Conservation (phyloP, 2,113 vertebrate genomes). For the Brachionichthys hirsutus region DNA sequence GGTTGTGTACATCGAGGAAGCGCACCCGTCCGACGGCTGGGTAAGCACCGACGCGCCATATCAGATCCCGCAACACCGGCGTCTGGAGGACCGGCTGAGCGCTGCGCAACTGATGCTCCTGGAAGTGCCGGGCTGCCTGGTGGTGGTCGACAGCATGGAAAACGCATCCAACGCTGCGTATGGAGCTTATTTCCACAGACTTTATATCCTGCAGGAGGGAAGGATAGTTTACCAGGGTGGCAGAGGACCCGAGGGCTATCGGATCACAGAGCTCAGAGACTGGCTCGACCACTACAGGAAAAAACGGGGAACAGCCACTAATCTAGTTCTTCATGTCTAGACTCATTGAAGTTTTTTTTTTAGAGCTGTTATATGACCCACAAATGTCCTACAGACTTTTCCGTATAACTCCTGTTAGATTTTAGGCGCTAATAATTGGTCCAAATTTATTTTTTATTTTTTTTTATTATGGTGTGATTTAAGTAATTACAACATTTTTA, state of each 20-base stretch:
- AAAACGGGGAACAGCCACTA: slow-evolving; percentile 62
- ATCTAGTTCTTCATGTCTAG: slow-evolving; percentile 81
- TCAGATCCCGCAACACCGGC: slow-evolving; percentile 89
- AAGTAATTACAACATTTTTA: not conserved
- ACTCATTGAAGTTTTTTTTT: slow-evolving; percentile 8
- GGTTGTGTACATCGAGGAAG: slow-evolving; percentile 96
- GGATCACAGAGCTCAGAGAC: slow-evolving; percentile 89
- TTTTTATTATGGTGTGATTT: slow-evolving; percentile 28
- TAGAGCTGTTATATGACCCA: slow-evolving; percentile 50
- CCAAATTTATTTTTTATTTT: slow-evolving; percentile 53
- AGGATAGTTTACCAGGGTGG: slow-evolving; percentile 93
- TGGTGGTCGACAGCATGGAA: slow-evolving; percentile 94
- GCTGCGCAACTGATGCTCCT: slow-evolving; percentile 89
- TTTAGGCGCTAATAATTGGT: slow-evolving; percentile 13
- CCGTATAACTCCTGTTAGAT: slow-evolving; percentile 39
- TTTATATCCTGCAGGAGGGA: slow-evolving; percentile 89
- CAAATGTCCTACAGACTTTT: slow-evolving; percentile 44
- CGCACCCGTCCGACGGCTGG: slow-evolving; percentile 97
- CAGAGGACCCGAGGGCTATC: slow-evolving; percentile 92
- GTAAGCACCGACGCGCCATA: slow-evolving; percentile 93
- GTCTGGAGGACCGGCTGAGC: slow-evolving; percentile 89
- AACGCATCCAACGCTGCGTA: slow-evolving; percentile 94
- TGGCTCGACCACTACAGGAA: slow-evolving; percentile 88
- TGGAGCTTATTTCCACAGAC: slow-evolving; percentile 95
- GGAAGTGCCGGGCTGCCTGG: slow-evolving; percentile 84